These are phyloP conservation scores for Halocynthia aurantium DNA, from an alignment of 23 tunicate species.

Conservation along the genomic window DNA sequence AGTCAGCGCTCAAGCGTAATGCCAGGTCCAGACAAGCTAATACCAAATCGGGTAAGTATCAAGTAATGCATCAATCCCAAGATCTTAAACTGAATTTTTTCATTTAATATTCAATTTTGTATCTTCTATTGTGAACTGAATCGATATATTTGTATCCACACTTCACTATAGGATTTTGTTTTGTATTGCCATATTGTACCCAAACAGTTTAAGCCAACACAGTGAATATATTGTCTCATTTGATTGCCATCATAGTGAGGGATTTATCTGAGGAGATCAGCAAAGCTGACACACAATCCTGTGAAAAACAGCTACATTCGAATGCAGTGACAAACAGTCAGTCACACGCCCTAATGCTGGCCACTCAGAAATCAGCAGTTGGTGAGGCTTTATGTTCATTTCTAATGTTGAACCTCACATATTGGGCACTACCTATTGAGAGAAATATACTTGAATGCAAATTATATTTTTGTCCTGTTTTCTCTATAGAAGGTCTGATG, in stretches of 20 bases:
- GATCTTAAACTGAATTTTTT: too few species aligned
- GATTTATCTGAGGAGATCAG: conserved; percentile 70
- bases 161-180: too few species aligned
- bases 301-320: conserved; percentile 25
- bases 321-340: not conserved
- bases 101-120: too few species aligned
- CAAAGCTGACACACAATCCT: conserved; percentile 41
- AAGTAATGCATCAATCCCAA: too few species aligned
- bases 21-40: not conserved
- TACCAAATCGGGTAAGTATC: not conserved
- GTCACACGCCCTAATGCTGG: conserved; percentile 7
- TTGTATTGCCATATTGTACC: too few species aligned
- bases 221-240: too few species aligned
- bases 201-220: too few species aligned
- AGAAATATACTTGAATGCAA: not conserved
- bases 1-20: conserved; percentile 43
- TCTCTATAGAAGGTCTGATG: conserved; percentile 55
- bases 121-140: too few species aligned
- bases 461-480: not conserved
- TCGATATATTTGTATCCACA: too few species aligned
- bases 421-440: not conserved
- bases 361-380: conserved; percentile 38
- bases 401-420: not conserved
- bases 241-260: conserved; percentile 18
- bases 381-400: conserved; percentile 26